These are phyloP conservation scores for Scatophagus argus DNA, from an alignment of 2,113 vertebrate species.

Conservation along the genomic window DNA sequence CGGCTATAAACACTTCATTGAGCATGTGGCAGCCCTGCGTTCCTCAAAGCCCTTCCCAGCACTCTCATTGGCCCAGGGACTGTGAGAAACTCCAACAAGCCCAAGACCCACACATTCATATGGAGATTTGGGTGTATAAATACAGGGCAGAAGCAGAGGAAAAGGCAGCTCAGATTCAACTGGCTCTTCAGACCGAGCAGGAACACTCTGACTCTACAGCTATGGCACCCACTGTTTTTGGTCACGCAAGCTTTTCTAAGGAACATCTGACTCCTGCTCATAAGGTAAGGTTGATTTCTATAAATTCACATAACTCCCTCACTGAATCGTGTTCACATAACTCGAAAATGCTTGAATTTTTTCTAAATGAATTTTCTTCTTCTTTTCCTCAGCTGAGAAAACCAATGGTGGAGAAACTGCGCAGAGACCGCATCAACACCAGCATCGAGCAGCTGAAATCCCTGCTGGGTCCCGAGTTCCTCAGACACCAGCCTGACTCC, in stretches of 20 bases:
- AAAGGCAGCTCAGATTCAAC: slow-evolving; percentile 75
- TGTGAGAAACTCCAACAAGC: slow-evolving; percentile 83
- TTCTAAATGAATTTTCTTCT: slow-evolving; percentile 3
- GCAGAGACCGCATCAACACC: slow-evolving; percentile 84
- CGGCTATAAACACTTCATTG: slow-evolving; percentile 84
- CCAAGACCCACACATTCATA: slow-evolving; percentile 83
- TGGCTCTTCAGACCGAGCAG: slow-evolving; percentile 68
- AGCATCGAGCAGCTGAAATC: slow-evolving; percentile 85
- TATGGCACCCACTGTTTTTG: slow-evolving; percentile 81
- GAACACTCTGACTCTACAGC: slow-evolving; percentile 58
- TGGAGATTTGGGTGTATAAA: slow-evolving; percentile 83
- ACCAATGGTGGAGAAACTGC: slow-evolving; percentile 84
- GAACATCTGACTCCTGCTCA: slow-evolving; percentile 77
- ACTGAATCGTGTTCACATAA: neutral
- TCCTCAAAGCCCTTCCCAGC: slow-evolving; percentile 81
- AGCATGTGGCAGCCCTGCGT: slow-evolving; percentile 83
- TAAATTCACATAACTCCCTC: neutral
- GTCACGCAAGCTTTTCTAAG: slow-evolving; percentile 66
- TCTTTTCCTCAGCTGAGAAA: slow-evolving; percentile 78
- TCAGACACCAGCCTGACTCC: slow-evolving; percentile 83
- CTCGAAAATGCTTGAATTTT: neutral
- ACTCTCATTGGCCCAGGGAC: slow-evolving; percentile 76
- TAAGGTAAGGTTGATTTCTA: slow-evolving; percentile 77
- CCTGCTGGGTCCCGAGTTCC: slow-evolving; percentile 81
- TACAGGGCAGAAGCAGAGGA: slow-evolving; percentile 61